Base-by-base conservation (phyloP, 2,113 vertebrate genomes). In the Uria lomvia region DNA sequence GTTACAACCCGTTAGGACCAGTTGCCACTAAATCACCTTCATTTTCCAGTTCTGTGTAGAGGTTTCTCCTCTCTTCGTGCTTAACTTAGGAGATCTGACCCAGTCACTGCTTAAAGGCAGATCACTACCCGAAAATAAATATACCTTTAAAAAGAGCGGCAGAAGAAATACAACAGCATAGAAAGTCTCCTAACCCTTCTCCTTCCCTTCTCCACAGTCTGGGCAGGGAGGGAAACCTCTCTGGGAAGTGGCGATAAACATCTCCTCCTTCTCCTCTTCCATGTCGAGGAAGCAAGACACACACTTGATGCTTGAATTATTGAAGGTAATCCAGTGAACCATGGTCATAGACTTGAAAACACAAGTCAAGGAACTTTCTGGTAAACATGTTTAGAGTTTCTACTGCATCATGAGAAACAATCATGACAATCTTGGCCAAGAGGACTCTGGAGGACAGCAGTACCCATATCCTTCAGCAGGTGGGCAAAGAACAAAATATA, bases 361-460 rank as follows among this genome's bases (percentile, higher is more conserved):
- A 52, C 34, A 23, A 32, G 24, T 65, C 43, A 79, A 52, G 2
- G 1, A 84, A 71, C 2, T 2, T 49, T 15, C 3, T 1, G 2
- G 26, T 50, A 43, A 90, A 62, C 27, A 47, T 1, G 5, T 18
- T 45, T 24, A 14, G 24, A 5, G n/a, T 34, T 81, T 73, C 62
- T 55, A 32, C 18, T 47, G 34, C 27, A 90, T 73, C 38, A 42
- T 8, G 26, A 74, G 29, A 40, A 74, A 53, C 47, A 58, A 34
- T n/a, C 11, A 52, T 2, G 21, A 47, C 34, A 53, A 15, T 20
- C 26, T 75, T 36, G 30, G 11, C 24, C 36, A 60, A 62, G 29
- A 53, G 53, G 36, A 50, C 15, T 38, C 22, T 53, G 32, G 40
- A 60, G 27, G 27, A 53, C 5, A 89, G 16, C 18, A 74, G 34